phyloP scores from a whole-genome alignment of 2,888 invertebrate species.

The Amiota minor region DNA sequence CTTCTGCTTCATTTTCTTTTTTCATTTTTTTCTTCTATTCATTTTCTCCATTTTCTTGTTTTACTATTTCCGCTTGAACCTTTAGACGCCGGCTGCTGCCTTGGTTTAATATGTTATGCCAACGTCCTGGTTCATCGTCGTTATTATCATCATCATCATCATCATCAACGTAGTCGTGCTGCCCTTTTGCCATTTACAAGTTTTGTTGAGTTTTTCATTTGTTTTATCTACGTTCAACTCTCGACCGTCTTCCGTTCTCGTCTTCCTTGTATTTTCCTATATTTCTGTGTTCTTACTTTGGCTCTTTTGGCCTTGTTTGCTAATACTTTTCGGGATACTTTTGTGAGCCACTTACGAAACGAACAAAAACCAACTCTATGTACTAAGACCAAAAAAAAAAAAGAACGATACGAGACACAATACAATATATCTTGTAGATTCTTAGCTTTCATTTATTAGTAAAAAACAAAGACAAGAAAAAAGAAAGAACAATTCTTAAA shows the following conservation, averaged over 20 bases:
- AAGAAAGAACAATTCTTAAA: not conserved
- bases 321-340: slow-evolving; percentile 67
- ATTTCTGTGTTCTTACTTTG: not conserved
- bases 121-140: too few species aligned
- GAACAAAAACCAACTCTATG: slow-evolving; percentile 7
- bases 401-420: slow-evolving; percentile 59
- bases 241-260: slow-evolving; percentile 67
- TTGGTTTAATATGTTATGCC: too few species aligned
- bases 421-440: slow-evolving; percentile 66
- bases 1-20: slow-evolving; percentile 55
- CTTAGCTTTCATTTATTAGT: slow-evolving; percentile 44
- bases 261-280: slow-evolving; percentile 61
- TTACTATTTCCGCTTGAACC: not conserved
- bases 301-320: slow-evolving; percentile 63
- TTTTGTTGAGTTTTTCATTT: slow-evolving; percentile 61
- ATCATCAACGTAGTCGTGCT: not conserved
- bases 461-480: not conserved
- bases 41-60: slow-evolving; percentile 1
- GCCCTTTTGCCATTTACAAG: slow-evolving; percentile 2
- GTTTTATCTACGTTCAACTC: slow-evolving; percentile 64
- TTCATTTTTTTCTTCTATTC: slow-evolving; percentile 10
- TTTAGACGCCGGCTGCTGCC: not conserved
- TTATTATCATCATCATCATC: too few species aligned
- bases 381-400: not conserved
- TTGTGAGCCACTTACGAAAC: slow-evolving; percentile 59